Percentiles rank a stretch among this genome's conserved stretches.
Conservation (phyloP, 2,113 vertebrate species). For the Centropristis striata region DNA sequence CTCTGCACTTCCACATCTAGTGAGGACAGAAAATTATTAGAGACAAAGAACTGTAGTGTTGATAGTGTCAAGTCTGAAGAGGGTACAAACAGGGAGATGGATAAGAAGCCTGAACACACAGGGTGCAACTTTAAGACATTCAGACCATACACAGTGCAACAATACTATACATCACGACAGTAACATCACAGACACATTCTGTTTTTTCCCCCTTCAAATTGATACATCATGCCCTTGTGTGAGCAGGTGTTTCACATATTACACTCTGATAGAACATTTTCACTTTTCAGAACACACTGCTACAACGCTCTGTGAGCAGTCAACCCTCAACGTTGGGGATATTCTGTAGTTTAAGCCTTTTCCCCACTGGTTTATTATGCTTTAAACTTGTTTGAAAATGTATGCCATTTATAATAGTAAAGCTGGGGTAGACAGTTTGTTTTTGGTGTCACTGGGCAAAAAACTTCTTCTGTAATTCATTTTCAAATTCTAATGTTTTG, state of each 20-base stretch:
- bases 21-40: constrained; percentile 15
- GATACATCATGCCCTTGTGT: neutral
- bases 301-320: neutral
- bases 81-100: neutral
- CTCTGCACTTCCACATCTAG: constrained; percentile 97
- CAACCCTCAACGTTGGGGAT: neutral
- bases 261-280: constrained; percentile 43
- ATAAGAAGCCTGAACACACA: constrained; percentile 30
- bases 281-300: constrained; percentile 30
- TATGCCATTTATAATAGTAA: too few species aligned
- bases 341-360: neutral
- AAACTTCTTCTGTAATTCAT: too few species aligned
- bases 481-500: too few species aligned
- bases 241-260: constrained; percentile 8
- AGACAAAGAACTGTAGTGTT: neutral
- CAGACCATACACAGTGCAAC: neutral
- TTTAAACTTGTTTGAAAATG: constrained; percentile 1
- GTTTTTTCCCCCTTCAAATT: neutral
- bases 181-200: neutral
- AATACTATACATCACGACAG: constrained; percentile 4
- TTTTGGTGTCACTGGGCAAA: too few species aligned
- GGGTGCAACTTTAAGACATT: neutral
- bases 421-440: too few species aligned
- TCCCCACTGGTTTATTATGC: neutral
- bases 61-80: neutral